A percentile compares a stretch with the other conserved stretches of the same genome.
phyloP scores from a whole-genome alignment of 1,140 invertebrate species.

The Melipona quadrifasciata region DNA sequence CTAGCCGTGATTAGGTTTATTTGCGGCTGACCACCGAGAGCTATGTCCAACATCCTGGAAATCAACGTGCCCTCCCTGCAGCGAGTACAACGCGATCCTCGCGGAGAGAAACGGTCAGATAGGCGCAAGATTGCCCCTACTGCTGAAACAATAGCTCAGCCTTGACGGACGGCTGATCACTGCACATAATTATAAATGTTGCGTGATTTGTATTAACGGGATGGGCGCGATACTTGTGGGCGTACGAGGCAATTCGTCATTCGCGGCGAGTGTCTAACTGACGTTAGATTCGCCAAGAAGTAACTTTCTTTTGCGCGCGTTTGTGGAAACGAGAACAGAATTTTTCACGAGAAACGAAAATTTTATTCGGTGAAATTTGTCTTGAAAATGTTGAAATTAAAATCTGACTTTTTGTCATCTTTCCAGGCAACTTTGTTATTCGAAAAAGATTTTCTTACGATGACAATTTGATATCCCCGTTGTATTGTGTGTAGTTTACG shows the following conservation, averaged over 20 bases:
- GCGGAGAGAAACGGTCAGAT: conserved; percentile 46
- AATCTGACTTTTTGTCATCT: no score
- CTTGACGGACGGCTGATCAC: conserved; percentile 41
- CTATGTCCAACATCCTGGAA: conserved; percentile 73
- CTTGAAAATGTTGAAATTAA: no score
- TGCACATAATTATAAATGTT: conserved; percentile 42
- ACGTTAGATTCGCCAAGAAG: no score
- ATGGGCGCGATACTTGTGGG: conserved; percentile 15
- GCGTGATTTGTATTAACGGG: conserved; percentile 29
- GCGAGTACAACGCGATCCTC: conserved; percentile 26
- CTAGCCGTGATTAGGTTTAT: conserved; percentile 77
- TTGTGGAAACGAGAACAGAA: no score
- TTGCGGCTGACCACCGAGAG: conserved; percentile 72
- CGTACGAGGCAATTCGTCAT: not conserved
- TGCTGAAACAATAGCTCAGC: conserved; percentile 53
- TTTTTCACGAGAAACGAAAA: no score
- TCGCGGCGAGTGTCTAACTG: no score
- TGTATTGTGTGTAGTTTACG: no score
- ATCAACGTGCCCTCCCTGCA: conserved; percentile 67
- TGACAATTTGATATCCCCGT: no score
- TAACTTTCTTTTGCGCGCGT: no score
- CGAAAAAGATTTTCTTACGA: no score
- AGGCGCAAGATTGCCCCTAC: conserved; percentile 54
- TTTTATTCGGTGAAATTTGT: no score
- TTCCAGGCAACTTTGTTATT: no score